phyloP scores from a whole-genome alignment of 2,113 vertebrate genomes.

The Sturnus vulgaris region DNA sequence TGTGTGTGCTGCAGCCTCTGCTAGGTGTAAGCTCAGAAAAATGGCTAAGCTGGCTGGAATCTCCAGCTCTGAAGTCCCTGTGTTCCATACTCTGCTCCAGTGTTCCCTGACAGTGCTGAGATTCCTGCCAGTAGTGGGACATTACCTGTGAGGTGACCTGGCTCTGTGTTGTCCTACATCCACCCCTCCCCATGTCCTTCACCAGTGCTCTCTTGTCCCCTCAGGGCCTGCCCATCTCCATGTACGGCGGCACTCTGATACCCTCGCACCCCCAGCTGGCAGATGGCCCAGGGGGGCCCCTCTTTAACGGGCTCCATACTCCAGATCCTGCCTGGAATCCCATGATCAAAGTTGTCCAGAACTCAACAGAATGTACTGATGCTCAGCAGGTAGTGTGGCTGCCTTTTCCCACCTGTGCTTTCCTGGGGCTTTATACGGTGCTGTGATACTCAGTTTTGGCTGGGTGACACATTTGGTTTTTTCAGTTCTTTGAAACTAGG shows the following conservation, averaged over 20 bases:
- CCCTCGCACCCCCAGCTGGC: slow-evolving; percentile 92
- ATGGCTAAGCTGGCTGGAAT: not conserved
- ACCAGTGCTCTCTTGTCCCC: not conserved
- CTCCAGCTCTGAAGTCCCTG: not conserved
- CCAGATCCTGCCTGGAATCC: slow-evolving; percentile 96
- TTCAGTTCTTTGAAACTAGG: not conserved
- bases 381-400: slow-evolving; percentile 87
- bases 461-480: not conserved
- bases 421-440: not conserved
- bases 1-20: not conserved
- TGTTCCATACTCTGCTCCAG: not conserved
- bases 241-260: slow-evolving; percentile 95
- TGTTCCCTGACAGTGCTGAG: not conserved
- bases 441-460: not conserved
- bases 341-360: slow-evolving; percentile 98
- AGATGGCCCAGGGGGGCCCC: slow-evolving; percentile 89
- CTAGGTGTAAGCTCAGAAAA: not conserved
- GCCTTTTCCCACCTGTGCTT: not conserved
- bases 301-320: slow-evolving; percentile 94
- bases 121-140: not conserved
- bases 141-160: rapidly evolving
- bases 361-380: slow-evolving; percentile 92
- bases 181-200: not conserved
- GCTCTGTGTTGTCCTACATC: not conserved
- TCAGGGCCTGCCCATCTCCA: slow-evolving; percentile 94